Percentiles rank a stretch among this genome's conserved stretches.
Conservation (phyloP, 2,113 vertebrate species). For the Halichoeres trimaculatus region DNA sequence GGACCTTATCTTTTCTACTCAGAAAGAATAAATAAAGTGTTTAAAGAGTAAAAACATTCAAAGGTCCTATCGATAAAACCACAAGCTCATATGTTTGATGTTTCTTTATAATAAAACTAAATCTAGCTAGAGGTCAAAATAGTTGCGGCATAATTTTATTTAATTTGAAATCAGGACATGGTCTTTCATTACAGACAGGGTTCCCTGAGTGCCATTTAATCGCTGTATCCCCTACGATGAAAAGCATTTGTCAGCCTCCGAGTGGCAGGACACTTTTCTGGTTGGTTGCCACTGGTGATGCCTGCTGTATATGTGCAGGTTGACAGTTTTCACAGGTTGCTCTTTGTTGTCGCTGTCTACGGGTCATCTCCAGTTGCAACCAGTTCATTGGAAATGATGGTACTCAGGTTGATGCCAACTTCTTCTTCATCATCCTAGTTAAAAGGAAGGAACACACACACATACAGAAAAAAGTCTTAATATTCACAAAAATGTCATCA, state of each 20-base stretch:
- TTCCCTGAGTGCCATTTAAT: neutral
- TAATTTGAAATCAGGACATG: neutral
- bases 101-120: constrained; percentile 11
- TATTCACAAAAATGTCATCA: neutral
- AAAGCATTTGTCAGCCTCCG: neutral
- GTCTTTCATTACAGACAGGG: neutral
- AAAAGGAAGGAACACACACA: constrained; percentile 9
- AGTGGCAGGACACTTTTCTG: neutral
- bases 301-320: neutral
- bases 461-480: neutral
- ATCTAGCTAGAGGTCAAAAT: neutral
- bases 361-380: constrained; percentile 74
- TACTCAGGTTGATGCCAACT: constrained; percentile 51
- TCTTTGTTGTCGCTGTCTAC: constrained; percentile 25
- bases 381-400: constrained; percentile 50
- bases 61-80: constrained; percentile 6
- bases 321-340: neutral
- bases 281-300: neutral
- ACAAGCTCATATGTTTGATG: neutral
- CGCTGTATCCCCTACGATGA: neutral
- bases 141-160: neutral
- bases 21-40: constrained; percentile 33
- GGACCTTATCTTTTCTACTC: neutral
- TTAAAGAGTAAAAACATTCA: constrained; percentile 10
- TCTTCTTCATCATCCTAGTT: constrained; percentile 48